phyloP scores from a whole-genome alignment of 2,113 vertebrate species.

The Crotalus helleri region DNA sequence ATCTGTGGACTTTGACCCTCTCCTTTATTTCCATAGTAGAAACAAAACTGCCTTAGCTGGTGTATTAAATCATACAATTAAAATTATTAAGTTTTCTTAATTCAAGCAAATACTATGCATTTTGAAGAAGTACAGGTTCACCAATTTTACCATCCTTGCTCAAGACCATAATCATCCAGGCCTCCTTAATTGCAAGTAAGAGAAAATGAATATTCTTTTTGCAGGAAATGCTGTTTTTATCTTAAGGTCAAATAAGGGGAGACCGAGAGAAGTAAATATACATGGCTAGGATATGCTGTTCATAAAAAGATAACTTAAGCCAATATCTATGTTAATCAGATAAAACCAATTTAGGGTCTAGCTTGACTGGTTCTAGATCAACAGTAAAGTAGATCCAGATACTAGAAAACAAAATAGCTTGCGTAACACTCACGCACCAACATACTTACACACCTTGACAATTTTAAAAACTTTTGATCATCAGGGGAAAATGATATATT shows the following conservation, averaged over 20 bases:
- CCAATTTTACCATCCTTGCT: not conserved
- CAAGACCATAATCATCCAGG: not conserved
- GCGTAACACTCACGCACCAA: not conserved
- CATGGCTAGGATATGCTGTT: not conserved
- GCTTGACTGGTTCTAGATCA: conserved; percentile 1
- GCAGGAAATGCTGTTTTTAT: not conserved
- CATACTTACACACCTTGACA: not conserved
- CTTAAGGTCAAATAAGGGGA: not conserved
- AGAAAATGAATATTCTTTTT: not conserved
- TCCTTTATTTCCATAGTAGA: not conserved
- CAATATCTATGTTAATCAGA: not conserved
- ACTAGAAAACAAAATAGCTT: not conserved
- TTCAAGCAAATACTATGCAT: not conserved
- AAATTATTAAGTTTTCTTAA: not conserved
- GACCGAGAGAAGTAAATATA: not conserved
- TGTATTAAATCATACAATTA: not conserved
- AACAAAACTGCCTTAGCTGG: not conserved
- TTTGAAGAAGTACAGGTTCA: not conserved
- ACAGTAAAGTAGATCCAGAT: not conserved
- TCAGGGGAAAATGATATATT: not conserved
- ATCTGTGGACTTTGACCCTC: not conserved
- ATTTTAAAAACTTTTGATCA: not conserved
- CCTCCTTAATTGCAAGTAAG: not conserved
- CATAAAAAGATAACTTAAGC: not conserved
- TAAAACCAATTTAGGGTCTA: not conserved